phyloP scores from a whole-genome alignment of 1,140 invertebrate species.

The Druon quercuslanigerum region DNA sequence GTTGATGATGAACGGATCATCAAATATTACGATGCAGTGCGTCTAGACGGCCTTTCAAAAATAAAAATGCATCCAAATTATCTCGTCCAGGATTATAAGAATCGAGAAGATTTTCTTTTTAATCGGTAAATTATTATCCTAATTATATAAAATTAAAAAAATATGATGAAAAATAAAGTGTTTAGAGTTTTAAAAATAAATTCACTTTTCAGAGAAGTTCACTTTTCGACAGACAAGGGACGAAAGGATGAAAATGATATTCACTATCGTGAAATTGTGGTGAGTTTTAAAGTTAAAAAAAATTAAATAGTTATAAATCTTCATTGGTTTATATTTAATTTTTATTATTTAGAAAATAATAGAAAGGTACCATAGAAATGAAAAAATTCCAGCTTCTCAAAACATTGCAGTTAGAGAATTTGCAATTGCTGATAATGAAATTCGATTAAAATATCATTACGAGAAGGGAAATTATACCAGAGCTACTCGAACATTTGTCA shows the following conservation, averaged over 20 bases:
- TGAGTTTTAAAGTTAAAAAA: slow-evolving; percentile 35
- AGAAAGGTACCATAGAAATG: slow-evolving; percentile 80
- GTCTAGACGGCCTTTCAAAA: slow-evolving; percentile 81
- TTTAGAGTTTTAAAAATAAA: slow-evolving; percentile 60
- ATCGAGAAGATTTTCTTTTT: slow-evolving; percentile 80
- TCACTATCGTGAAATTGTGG: slow-evolving; percentile 51
- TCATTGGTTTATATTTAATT: background rate
- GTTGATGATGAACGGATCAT: slow-evolving; percentile 80
- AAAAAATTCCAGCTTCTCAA: slow-evolving; percentile 73
- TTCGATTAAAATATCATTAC: slow-evolving; percentile 83
- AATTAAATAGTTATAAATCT: too few species aligned
- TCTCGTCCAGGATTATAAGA: slow-evolving; percentile 80
- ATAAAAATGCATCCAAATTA: slow-evolving; percentile 78
- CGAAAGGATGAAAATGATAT: slow-evolving; percentile 18
- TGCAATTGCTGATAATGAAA: slow-evolving; percentile 78
- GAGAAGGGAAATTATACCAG: slow-evolving; percentile 81
- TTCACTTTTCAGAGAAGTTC: slow-evolving; percentile 41
- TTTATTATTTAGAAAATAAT: slow-evolving; percentile 74
- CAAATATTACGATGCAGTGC: slow-evolving; percentile 82
- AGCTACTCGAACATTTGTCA: slow-evolving; percentile 79
- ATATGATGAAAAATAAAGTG: slow-evolving; percentile 3
- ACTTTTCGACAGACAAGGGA: slow-evolving; percentile 46
- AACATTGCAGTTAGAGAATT: slow-evolving; percentile 83
- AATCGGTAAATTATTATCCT: slow-evolving; percentile 68
- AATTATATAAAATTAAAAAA: background rate